Evolutionary conservation across 1,140 invertebrate species (phyloP).

Genomic region (Drosophila ohnishii): DNA sequence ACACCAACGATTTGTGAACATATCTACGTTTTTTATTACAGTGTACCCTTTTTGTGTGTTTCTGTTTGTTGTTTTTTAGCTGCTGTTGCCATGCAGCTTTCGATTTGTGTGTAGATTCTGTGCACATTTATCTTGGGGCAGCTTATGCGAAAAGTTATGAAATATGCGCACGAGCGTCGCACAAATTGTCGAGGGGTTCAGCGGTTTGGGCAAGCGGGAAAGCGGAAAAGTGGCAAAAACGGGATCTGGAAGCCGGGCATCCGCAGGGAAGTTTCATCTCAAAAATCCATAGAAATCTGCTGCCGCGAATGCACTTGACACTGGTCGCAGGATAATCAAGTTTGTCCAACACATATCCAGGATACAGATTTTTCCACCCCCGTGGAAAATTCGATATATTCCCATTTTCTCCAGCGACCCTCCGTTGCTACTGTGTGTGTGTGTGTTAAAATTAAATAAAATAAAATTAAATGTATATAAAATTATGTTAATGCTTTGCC

Average conservation of each 20-base stretch:
- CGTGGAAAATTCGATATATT: conserved; percentile 8
- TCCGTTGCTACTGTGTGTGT: conserved; percentile 18
- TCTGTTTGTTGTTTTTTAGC: conserved; percentile 38
- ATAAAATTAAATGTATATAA: conserved; percentile 80
- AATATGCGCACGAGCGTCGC: conserved; percentile 75
- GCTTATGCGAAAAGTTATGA: conserved; percentile 82
- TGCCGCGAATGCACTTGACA: conserved; percentile 45
- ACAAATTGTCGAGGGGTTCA: conserved; percentile 64
- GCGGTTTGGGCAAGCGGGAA: background rate
- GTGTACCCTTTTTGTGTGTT: conserved; percentile 26
- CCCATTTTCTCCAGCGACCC: background rate
- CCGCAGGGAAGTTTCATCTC: background rate
- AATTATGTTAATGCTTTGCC: conserved; percentile 73
- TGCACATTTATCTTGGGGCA: conserved; percentile 80
- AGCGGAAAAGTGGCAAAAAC: background rate
- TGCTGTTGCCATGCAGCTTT: conserved; percentile 71
- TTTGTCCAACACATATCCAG: conserved; percentile 2
- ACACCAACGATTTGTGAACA: background rate
- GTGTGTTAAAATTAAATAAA: conserved; percentile 81
- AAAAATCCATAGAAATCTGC: conserved; percentile 6
- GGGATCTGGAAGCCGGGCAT: too few relatives aligned
- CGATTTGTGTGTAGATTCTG: conserved; percentile 77
- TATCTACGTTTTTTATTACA: conserved; percentile 1
- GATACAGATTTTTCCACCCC: conserved; percentile 7
- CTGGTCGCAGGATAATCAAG: conserved; percentile 37